Base-by-base conservation (phyloP, 2,888 invertebrate species). In the Drosophila histrio region DNA sequence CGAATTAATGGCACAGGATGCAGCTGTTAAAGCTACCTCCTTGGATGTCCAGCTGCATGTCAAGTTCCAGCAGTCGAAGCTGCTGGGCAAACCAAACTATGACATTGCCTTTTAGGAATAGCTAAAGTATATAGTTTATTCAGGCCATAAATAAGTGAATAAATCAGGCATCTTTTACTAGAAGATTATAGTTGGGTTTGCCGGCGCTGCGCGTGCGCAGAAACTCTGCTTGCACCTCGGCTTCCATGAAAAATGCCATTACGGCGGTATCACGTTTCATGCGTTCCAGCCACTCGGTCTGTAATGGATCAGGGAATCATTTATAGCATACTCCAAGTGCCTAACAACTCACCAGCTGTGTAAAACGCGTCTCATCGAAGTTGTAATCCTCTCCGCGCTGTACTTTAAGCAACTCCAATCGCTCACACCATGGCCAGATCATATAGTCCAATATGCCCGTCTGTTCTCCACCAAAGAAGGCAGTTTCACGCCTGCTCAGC, bases 381-480 rank as follows among this genome's bases (percentile, higher is more conserved):
- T 76, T 70, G 30, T 86, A 95, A 52, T 95, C 94, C 46, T 94
- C 93, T 44, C 94, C 94, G 3, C 90, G 82, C 62, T 96, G 91
- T 36, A 95, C 89, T 83, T 93, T 93, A 0, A 96, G 92, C 50
- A 96, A 88, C 56, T 91, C 92, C 6, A 90, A 80, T 28, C 92
- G 89, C 89, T 97, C 97, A 87, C 95, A 94, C 95, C 96, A 97
- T 2, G 97, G 97, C 96, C 96, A 97, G 73, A 97, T 94, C 93
- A 96, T 96, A 77, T 95, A 95, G 90, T 97, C 97, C 52, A 96
- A 91, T 93, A 96, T 94, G 54, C 96, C 96, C 2, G 96, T 96
- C 66, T 93, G 93, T 59, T 92, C 92, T 0, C 96, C 96, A 64
- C 94, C 93, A 79, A 96, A 94, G 90, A 93, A 97, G 32, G 92